Percentiles rank a stretch among this genome's conserved stretches.
phyloP scores from a whole-genome alignment of 2,888 invertebrate genomes.

The Drosophila putrida region DNA sequence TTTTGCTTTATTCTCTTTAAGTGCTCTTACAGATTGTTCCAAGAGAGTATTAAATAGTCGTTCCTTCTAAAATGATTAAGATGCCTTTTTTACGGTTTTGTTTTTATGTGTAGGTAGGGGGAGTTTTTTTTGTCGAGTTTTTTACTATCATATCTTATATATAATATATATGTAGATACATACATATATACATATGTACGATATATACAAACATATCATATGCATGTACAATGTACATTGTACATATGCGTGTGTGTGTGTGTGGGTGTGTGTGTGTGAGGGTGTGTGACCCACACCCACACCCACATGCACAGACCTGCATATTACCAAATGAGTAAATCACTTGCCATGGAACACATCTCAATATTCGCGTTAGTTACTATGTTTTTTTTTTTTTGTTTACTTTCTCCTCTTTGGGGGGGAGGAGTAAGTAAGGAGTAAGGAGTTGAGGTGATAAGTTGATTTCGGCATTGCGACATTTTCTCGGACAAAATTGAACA shows the following conservation, averaged over 20 bases:
- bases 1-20: background rate
- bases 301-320: constrained; percentile 44
- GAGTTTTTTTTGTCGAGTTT: constrained; percentile 25
- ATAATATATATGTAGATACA: constrained; percentile 5
- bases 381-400: constrained; percentile 10
- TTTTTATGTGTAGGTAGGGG: constrained; percentile 27
- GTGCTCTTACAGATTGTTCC: background rate
- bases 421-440: too few species aligned
- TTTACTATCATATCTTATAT: constrained; percentile 39
- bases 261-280: constrained; percentile 13
- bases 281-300: constrained; percentile 18
- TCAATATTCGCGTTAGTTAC: constrained; percentile 65
- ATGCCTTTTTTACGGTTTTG: constrained; percentile 28
- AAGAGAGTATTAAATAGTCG: constrained; percentile 19
- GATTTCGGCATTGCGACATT: constrained; percentile 47
- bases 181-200: constrained; percentile 10
- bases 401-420: constrained; percentile 10
- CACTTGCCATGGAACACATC: constrained; percentile 59
- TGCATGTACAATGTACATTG: background rate
- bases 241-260: background rate
- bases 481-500: constrained; percentile 51
- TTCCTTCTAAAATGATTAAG: background rate
- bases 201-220: constrained; percentile 8
- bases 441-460: constrained; percentile 26
- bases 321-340: constrained; percentile 67